Evolutionary conservation across 1,140 invertebrate genomes (phyloP).

Genomic region (Lepidurus packardi): DNA sequence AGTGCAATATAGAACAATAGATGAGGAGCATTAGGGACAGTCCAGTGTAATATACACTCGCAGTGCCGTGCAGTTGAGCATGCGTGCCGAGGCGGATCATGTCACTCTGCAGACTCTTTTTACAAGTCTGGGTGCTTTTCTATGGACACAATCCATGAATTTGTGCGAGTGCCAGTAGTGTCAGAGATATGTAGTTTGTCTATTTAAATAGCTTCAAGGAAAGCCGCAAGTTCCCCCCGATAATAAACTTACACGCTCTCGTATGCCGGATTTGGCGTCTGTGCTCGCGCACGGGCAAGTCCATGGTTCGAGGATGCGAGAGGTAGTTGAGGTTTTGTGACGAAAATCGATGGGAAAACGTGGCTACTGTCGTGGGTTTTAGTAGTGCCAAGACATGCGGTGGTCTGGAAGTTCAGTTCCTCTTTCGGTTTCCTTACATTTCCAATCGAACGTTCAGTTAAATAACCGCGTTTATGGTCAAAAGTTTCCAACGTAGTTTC

Average conservation of each 20-base stretch:
- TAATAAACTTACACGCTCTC: neutral
- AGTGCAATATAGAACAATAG: too few relatives aligned
- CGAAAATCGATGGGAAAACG: constrained; percentile 5
- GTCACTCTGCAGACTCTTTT: too few relatives aligned
- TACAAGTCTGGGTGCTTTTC: too few relatives aligned
- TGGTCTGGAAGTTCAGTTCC: neutral
- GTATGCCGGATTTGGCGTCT: neutral
- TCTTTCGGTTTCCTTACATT: neutral
- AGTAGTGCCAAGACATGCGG: neutral
- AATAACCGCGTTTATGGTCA: neutral
- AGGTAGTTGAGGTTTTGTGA: neutral
- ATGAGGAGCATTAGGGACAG: too few relatives aligned
- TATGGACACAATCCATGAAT: too few relatives aligned
- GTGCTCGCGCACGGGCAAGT: neutral
- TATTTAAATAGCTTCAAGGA: neutral
- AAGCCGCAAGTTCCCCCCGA: neutral
- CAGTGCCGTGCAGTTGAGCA: too few relatives aligned
- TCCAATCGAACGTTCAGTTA: neutral
- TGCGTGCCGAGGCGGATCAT: too few relatives aligned
- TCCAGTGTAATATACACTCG: too few relatives aligned
- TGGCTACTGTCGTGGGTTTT: neutral
- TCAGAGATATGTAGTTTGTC: neutral
- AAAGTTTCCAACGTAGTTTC: neutral
- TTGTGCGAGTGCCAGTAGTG: too few relatives aligned
- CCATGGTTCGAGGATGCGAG: neutral